These are phyloP conservation scores for Mesodorylaimus sp. DNA, from an alignment of 2,888 invertebrate genomes.

Conservation along the genomic window DNA sequence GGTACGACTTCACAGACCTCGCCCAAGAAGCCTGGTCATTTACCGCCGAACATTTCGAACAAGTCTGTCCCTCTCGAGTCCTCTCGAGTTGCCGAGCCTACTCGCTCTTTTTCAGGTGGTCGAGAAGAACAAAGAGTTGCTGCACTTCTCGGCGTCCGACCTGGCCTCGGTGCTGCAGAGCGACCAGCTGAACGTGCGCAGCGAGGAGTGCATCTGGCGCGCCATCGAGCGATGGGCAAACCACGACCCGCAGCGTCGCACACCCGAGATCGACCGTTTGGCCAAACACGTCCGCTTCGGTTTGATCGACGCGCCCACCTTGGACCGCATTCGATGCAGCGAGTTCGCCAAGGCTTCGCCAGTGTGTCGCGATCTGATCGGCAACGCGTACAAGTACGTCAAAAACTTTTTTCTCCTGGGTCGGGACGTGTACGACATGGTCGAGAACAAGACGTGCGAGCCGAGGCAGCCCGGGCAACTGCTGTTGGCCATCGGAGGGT, in stretches of 20 bases:
- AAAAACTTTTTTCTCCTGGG: too few species aligned
- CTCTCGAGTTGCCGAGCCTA: too few species aligned
- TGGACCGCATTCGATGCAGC: too few species aligned
- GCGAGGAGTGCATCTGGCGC: slow-evolving; percentile 43
- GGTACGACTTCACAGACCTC: neutral
- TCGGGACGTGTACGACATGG: too few species aligned
- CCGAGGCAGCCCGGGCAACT: slow-evolving; percentile 46
- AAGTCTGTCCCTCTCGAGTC: neutral
- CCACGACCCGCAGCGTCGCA: slow-evolving; percentile 41
- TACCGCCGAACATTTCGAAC: neutral
- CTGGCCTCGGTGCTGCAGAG: slow-evolving; percentile 46
- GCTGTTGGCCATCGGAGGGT: slow-evolving; percentile 39
- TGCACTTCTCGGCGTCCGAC: too few species aligned
- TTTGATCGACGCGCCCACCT: too few species aligned
- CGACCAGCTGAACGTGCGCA: slow-evolving; percentile 51
- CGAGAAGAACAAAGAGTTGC: too few species aligned
- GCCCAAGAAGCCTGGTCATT: neutral
- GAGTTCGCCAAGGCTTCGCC: too few species aligned
- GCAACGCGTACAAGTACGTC: too few species aligned
- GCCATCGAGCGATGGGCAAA: slow-evolving; percentile 53
- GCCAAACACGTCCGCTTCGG: slow-evolving; percentile 49
- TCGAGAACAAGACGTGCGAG: too few species aligned
- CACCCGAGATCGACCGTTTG: slow-evolving; percentile 41
- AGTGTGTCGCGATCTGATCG: too few species aligned
- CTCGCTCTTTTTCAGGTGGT: too few species aligned